Conservation (phyloP, 2,888 invertebrate genomes). For the Phortica okadai region DNA sequence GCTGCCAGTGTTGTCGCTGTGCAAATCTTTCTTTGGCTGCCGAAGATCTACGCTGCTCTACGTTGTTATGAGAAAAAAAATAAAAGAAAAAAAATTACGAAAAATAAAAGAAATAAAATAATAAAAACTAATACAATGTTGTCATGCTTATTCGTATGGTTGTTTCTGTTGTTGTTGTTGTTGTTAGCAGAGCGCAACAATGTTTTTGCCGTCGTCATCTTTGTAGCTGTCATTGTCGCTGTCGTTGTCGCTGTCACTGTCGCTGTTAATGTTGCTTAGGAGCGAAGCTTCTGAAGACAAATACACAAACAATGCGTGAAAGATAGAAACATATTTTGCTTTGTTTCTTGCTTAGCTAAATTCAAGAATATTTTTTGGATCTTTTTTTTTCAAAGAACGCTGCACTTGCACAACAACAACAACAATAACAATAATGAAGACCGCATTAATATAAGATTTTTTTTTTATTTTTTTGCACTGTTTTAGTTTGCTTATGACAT, state of each 20-base stretch:
- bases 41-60: background rate
- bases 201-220: background rate
- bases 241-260: background rate
- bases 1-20: no score
- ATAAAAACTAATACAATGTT: conserved; percentile 1
- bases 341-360: background rate
- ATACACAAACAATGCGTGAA: background rate
- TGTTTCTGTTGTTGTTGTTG: background rate
- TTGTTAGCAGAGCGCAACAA: background rate
- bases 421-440: no score
- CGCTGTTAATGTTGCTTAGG: background rate
- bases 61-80: background rate
- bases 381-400: background rate
- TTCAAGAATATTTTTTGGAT: background rate
- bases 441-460: no score
- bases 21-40: background rate
- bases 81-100: background rate
- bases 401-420: no score
- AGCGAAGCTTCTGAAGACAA: background rate
- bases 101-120: background rate
- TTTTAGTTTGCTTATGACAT: no score
- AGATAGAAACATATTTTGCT: background rate
- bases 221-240: background rate
- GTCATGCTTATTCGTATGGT: no score
- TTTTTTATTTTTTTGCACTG: no score